Evolutionary conservation across 2,888 invertebrate genomes (phyloP).

Genomic region (Helobdella robusta): DNA sequence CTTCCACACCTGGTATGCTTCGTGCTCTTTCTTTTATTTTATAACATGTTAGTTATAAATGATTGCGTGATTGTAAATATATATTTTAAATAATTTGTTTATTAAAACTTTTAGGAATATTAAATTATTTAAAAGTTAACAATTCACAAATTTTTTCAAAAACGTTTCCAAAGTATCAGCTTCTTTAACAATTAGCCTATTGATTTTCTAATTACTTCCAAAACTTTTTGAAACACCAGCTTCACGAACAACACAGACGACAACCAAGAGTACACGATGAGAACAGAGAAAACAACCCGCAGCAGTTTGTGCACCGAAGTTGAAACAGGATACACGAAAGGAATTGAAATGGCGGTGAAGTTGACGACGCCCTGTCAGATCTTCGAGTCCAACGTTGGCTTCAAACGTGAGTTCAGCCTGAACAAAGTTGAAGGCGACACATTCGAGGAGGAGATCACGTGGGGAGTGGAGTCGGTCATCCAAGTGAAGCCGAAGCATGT

Average conservation of each 20-base stretch:
- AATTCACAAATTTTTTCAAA: neutral
- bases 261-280: slow-evolving; percentile 36
- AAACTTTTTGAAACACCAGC: too few relatives aligned
- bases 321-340: slow-evolving; percentile 38
- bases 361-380: slow-evolving; percentile 49
- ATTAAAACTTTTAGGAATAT: neutral
- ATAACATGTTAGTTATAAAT: neutral
- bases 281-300: slow-evolving; percentile 36
- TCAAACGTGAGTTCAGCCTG: slow-evolving; percentile 47
- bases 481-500: slow-evolving; percentile 37
- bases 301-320: slow-evolving; percentile 33
- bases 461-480: slow-evolving; percentile 48
- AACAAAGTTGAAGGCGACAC: slow-evolving; percentile 45
- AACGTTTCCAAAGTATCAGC: neutral
- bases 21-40: neutral
- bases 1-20: slow-evolving; percentile 34
- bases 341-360: slow-evolving; percentile 45
- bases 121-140: neutral
- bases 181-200: neutral
- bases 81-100: neutral
- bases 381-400: slow-evolving; percentile 47
- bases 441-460: slow-evolving; percentile 43
- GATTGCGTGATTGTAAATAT: neutral
- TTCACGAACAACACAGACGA: slow-evolving; percentile 36
- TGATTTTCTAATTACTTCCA: neutral